Conservation (phyloP, 2,797 vertebrate species). For the Onychomys arenicola region DNA sequence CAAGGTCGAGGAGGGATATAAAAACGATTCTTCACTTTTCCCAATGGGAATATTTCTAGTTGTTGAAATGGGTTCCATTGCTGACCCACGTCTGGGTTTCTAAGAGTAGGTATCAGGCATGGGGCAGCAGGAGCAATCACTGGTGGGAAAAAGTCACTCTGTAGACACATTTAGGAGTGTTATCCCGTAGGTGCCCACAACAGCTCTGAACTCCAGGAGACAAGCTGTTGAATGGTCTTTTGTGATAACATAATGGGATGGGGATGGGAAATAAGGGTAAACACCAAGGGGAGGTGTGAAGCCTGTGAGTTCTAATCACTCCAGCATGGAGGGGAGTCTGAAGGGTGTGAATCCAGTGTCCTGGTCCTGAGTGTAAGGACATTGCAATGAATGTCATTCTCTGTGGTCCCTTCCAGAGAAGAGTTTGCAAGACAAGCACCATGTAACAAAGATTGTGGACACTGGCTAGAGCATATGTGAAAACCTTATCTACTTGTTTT, state of each 20-base stretch:
- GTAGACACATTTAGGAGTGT: neutral
- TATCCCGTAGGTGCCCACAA: neutral
- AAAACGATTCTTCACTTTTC: neutral
- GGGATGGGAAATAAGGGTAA: neutral
- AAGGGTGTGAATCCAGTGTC: neutral
- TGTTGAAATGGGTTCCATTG: conserved; percentile 57
- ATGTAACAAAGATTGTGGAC: neutral
- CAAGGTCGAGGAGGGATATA: neutral
- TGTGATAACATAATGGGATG: neutral
- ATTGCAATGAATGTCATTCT: neutral
- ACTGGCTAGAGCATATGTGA: neutral
- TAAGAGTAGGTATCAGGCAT: neutral
- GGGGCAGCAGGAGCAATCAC: neutral
- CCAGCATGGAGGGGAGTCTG: too few relatives aligned
- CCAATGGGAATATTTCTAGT: conserved; percentile 10
- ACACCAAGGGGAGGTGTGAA: neutral
- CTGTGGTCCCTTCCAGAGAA: neutral
- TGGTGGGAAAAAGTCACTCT: neutral
- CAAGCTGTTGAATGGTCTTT: neutral
- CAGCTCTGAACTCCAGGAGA: neutral
- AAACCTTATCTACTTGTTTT: neutral
- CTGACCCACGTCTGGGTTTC: neutral
- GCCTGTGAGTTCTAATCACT: neutral
- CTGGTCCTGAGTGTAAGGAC: neutral
- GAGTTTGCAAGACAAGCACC: neutral